phyloP scores from a whole-genome alignment of 2,113 vertebrate genomes.

The Camelus bactrianus region DNA sequence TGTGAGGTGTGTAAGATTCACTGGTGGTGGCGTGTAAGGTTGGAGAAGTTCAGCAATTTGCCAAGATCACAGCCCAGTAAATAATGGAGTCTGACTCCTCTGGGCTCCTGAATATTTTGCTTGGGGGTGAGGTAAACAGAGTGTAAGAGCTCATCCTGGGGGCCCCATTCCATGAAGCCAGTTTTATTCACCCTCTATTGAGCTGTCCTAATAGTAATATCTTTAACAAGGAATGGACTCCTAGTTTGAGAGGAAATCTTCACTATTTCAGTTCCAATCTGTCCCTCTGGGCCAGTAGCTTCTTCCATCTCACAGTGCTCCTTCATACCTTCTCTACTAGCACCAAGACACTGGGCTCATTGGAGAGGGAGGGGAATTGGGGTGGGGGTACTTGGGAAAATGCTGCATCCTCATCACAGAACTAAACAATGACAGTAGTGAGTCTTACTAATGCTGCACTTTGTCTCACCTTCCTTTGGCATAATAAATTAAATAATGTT shows the following conservation, averaged over 20 bases:
- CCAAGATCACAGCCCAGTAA: not conserved
- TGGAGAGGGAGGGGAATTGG: no score
- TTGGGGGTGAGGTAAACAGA: not conserved
- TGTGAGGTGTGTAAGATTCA: not conserved
- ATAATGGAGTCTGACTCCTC: not conserved
- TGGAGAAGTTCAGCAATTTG: not conserved
- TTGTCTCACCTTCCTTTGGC: not conserved
- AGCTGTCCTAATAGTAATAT: not conserved
- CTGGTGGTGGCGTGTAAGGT: not conserved
- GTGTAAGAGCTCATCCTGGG: not conserved
- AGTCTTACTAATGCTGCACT: not conserved
- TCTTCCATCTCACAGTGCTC: not conserved
- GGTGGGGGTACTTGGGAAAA: not conserved
- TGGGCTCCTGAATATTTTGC: not conserved
- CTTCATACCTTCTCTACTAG: not conserved
- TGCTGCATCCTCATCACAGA: not conserved
- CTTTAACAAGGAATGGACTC: not conserved
- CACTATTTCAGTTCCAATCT: not conserved
- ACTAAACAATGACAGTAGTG: not conserved
- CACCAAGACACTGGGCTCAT: no score
- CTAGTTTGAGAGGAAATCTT: not conserved
- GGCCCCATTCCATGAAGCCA: not conserved
- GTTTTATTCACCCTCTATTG: not conserved
- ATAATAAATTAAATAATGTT: not conserved
- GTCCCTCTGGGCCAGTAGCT: not conserved